Percentiles rank a stretch among this genome's conserved stretches.
These are phyloP conservation scores for Platyura marginata DNA, from an alignment of 1,140 invertebrate species.

Conservation along the genomic window DNA sequence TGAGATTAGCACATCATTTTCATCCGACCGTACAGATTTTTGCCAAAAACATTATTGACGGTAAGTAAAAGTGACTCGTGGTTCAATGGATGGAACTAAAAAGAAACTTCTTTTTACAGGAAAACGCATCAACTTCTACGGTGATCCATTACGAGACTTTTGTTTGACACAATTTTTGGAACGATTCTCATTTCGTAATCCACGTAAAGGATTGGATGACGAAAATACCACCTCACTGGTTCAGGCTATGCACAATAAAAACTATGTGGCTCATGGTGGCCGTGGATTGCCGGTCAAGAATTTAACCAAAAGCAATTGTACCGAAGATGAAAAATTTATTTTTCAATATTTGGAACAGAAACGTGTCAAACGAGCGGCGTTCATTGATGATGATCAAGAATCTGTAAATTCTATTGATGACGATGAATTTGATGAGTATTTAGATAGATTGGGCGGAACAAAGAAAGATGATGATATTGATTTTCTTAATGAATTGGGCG, in stretches of 20 bases:
- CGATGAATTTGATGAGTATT: slow-evolving; percentile 50
- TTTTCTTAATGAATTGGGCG: slow-evolving; percentile 31
- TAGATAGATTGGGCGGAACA: slow-evolving; percentile 38
- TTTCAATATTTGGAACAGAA: slow-evolving; percentile 23
- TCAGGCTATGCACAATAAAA: slow-evolving; percentile 9
- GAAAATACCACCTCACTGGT: slow-evolving; percentile 18
- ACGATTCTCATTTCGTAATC: slow-evolving; percentile 91
- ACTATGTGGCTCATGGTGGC: slow-evolving; percentile 12
- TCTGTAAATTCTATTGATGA: slow-evolving; percentile 20
- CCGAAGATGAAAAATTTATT: slow-evolving; percentile 23
- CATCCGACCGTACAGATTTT: slow-evolving; percentile 86
- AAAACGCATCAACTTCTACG: slow-evolving; percentile 59
- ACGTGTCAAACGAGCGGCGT: slow-evolving; percentile 12
- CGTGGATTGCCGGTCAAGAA: slow-evolving; percentile 16
- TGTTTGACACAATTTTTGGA: slow-evolving; percentile 78
- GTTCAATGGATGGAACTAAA: slow-evolving; percentile 1
- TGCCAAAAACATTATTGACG: slow-evolving; percentile 60
- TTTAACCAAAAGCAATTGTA: slow-evolving; percentile 15
- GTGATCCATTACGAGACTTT: slow-evolving; percentile 87
- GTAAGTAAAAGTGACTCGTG: slow-evolving; percentile 33
- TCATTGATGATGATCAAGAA: slow-evolving; percentile 9
- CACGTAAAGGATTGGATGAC: slow-evolving; percentile 47
- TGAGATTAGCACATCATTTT: slow-evolving; percentile 52
- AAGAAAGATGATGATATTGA: slow-evolving; percentile 33
- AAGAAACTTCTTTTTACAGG: slow-evolving; percentile 26